Percentiles rank a stretch among this genome's conserved stretches.
phyloP scores from a whole-genome alignment of 2,888 invertebrate genomes.

The Ligdia adustata region DNA sequence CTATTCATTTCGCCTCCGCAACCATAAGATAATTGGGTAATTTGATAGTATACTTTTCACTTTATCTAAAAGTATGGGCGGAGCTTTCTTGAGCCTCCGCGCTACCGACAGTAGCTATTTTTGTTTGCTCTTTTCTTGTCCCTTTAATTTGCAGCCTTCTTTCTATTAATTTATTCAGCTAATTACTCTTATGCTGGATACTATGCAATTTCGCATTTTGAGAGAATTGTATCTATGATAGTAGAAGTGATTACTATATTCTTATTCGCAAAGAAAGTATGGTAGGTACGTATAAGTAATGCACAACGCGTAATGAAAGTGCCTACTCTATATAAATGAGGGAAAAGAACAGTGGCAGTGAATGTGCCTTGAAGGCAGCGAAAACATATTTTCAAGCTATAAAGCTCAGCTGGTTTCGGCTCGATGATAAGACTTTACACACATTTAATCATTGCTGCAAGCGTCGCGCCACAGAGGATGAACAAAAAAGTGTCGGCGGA shows the following conservation, averaged over 20 bases:
- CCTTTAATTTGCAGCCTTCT: conserved; percentile 8
- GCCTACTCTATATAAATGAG: conserved; percentile 16
- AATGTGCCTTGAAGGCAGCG: conserved; percentile 4
- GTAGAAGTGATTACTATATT: no score
- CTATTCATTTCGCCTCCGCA: conserved; percentile 18
- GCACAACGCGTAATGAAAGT: conserved; percentile 2
- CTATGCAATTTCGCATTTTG: no score
- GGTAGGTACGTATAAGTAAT: background rate
- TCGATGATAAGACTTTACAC: conserved; percentile 33
- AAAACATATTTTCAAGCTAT: conserved; percentile 20
- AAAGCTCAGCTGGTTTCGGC: conserved; percentile 24
- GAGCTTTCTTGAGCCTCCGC: background rate
- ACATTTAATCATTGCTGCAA: conserved; percentile 60
- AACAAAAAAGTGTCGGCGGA: conserved; percentile 65
- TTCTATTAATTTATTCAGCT: conserved; percentile 2
- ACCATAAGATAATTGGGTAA: conserved; percentile 23
- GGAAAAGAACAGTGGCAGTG: conserved; percentile 7
- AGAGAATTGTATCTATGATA: no score
- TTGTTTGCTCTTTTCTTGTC: conserved; percentile 3
- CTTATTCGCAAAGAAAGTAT: background rate
- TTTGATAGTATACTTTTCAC: conserved; percentile 16
- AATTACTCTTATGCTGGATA: no score
- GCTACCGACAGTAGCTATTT: conserved; percentile 4
- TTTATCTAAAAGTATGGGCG: conserved; percentile 7
- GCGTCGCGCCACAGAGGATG: conserved; percentile 55